phyloP scores from a whole-genome alignment of 2,113 vertebrate species.

The Eretmochelys imbricata region DNA sequence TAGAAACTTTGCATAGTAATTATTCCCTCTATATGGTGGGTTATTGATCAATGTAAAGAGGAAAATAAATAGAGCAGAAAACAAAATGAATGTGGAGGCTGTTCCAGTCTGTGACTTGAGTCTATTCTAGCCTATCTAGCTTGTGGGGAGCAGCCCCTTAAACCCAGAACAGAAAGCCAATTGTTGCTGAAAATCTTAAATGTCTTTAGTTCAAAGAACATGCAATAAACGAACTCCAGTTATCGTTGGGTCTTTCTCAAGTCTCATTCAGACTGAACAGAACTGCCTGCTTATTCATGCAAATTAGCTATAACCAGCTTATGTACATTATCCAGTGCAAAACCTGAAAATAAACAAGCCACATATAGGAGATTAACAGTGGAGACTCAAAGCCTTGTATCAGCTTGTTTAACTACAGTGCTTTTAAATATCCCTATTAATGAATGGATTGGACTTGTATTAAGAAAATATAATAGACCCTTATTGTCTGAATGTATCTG shows the following conservation, averaged over 20 bases:
- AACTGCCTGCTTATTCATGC: conserved; percentile 19
- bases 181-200: background rate
- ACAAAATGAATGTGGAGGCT: accelerated
- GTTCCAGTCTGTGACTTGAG: background rate
- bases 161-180: conserved; percentile 14
- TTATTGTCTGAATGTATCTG: background rate
- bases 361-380: conserved; percentile 15
- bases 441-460: background rate
- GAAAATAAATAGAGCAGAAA: background rate
- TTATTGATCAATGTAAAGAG: background rate
- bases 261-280: background rate
- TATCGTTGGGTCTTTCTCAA: background rate
- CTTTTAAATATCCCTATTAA: conserved; percentile 40
- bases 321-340: background rate
- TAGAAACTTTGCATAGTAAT: background rate
- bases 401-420: background rate
- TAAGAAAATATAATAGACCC: background rate
- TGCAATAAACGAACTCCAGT: background rate
- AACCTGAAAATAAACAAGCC: background rate
- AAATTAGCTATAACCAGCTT: conserved; percentile 45
- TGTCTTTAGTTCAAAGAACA: conserved; percentile 13
- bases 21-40: background rate
- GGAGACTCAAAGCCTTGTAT: background rate
- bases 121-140: too few species aligned
- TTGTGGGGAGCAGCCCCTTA: accelerated